Evolutionary conservation across 37 sponge, comb jelly and placozoan species (phyloP), one percentile per base, ranked within the genome.

Genomic region (Oscarella lobularis): DNA sequence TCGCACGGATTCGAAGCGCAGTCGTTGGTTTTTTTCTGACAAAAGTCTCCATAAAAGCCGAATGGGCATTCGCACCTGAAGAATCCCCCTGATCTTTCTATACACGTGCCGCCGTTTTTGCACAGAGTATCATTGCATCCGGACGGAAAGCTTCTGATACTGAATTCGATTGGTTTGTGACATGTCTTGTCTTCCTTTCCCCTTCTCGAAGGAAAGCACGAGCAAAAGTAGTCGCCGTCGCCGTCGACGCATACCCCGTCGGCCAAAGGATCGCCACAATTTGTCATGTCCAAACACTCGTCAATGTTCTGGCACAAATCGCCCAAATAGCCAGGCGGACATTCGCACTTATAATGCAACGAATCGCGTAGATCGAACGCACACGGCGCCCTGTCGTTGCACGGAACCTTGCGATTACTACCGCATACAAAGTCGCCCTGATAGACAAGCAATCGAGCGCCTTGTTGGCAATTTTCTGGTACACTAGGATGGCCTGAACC

Each of bases 121-220:
- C 90, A 90, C 34, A 86, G 90, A 36, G 85, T 86, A 3, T 54
- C 9, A 1, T 70, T 39, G 83, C 90, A 90, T 0, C 83, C 37
- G 72, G 72, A 78, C 35, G 75, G 81, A 2, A 37, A 14, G 9
- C 40, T 39, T n/a, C n/a, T n/a, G n/a, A n/a, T n/a, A n/a, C n/a
- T n/a, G n/a, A n/a, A n/a, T n/a, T n/a, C n/a, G n/a, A n/a, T n/a
- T n/a, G n/a, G n/a, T 29, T 38, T 20, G 20, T 48, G 14, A 48
- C 60, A 48, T 48, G 60, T 27, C 60, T 20, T 48, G 60, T 20
- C 60, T 27, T 48, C 20, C 20, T 20, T 20, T 27, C 14, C 60
- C 20, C 14, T 27, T 9, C 60, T 48, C 20, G 60, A 27, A 48
- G 14, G 60, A 48, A 48, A 48, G 60, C 60, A 48, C 9, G 14